Evolutionary conservation across 2,888 invertebrate species (phyloP), one percentile per base, ranked within the genome.

Genomic region (Mimas tiliae): DNA sequence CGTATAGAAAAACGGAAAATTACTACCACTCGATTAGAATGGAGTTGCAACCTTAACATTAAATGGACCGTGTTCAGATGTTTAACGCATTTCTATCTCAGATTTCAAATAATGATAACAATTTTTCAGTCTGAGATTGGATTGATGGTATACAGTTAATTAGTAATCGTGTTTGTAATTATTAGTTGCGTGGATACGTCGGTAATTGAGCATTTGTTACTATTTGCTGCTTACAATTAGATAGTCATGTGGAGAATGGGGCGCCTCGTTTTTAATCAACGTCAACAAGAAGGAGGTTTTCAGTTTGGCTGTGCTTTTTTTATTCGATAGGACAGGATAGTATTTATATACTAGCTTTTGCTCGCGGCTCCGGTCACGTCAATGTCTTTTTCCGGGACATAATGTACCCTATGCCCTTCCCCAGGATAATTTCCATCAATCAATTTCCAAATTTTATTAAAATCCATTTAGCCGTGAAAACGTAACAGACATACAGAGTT

Each of bases 41-140:
- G 55, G 9, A 55, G 27, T 55, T 55, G 58, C 42, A 42, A 19
- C 58, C 64, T 64, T 51, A 50, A 51, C 50, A 51, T 14, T 64
- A 42, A 64, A 64, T 51, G 64, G 51, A 64, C 51, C 51, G 51
- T 63, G 50, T 21, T 64, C 38, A 6, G 52, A 11, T 48, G 47
- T 48, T 48, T 48, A 14, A 50, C n/a, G n/a, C 42, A 58, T 58
- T 58, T 16, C 11, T 16, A 34, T 11, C 1, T 55, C 9, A 58
- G 50, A 21, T 50, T 50, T 19, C 19, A 50, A 50, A 50, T 11
- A 19, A 50, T 50, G 45, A 45, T 45, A 45, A 38, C 38, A 38
- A 45, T 45, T 45, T 45, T 45, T 45, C 45, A 45, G 12, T 14
- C 45, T 42, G 1, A 53, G 14, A n/a, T 42, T 12, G n/a, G 2